Evolutionary conservation across 2,888 invertebrate genomes (phyloP).

Genomic region (Xestia ashworthii): DNA sequence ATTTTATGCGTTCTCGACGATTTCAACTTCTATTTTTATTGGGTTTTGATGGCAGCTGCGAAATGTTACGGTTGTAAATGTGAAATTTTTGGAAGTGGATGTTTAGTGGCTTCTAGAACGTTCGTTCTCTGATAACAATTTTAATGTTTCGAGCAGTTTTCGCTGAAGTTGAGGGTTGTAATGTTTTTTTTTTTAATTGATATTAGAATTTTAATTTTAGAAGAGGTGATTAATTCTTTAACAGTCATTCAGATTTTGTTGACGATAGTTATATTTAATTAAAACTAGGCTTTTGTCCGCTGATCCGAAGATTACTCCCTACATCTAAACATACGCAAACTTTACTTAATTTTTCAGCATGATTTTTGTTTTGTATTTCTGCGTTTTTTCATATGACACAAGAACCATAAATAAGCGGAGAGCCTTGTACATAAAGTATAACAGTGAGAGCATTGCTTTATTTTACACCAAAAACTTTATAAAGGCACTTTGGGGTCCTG

Average conservation of each 20-base stretch:
- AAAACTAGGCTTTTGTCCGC: neutral
- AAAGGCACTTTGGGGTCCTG: conserved; percentile 52
- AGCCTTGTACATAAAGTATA: conserved; percentile 25
- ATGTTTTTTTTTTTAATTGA: neutral
- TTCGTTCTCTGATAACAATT: conserved; percentile 25
- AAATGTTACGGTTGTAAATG: conserved; percentile 52
- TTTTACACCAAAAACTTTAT: conserved; percentile 44
- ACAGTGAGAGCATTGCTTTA: conserved; percentile 40
- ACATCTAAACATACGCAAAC: neutral
- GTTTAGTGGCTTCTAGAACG: conserved; percentile 23
- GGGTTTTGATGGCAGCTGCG: conserved; percentile 47
- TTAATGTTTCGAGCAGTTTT: conserved; percentile 25
- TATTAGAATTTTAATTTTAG: neutral
- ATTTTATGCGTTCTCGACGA: conserved; percentile 53
- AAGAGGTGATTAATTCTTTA: neutral
- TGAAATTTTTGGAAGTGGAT: conserved; percentile 44
- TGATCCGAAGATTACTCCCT: neutral
- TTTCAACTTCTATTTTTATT: conserved; percentile 58
- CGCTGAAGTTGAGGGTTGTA: neutral
- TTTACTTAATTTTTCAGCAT: neutral
- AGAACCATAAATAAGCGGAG: conserved; percentile 24
- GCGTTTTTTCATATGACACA: conserved; percentile 3
- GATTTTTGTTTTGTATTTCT: neutral
- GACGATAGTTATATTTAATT: neutral
- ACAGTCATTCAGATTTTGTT: neutral